Base-by-base conservation (phyloP, 2,888 invertebrate species). In the Cantharis lateralis region DNA sequence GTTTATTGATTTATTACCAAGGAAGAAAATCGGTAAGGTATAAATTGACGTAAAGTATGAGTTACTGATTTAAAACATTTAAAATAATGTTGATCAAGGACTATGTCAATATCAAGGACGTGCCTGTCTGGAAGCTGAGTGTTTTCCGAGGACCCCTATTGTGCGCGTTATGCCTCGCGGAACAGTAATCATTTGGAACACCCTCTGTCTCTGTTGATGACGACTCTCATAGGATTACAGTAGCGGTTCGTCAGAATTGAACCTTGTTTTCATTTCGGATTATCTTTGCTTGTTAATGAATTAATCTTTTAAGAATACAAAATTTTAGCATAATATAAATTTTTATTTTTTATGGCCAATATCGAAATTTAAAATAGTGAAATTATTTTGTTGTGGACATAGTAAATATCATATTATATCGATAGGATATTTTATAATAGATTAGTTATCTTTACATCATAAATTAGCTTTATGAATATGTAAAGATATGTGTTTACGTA, bases 21-120 rank as follows among this genome's bases (percentile, higher is more conserved):
- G 20, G 5, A 20, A 5, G 20, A 20, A 20, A 3, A 4, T 20
- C 5, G 5, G 20, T 5, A 20, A 20, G 3, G 20, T 20, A 20
- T 4, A 20, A 20, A 20, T 20, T 20, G n/a, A 48, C 5, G 48
- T 48, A 7, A n/a, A 48, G 5, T 48, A 1, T n/a, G n/a, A 48
- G 2, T 48, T 48, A n/a, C n/a, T n/a, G 48, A 48, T 48, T 48
- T 24, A 66, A 11, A 66, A 66, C 24, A 66, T 66, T 66, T 18
- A n/a, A 4, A 66, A 66, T 66, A 66, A 66, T 66, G 24, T 15
- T 15, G 18, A 20, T 66, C n/a, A 71, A 71, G 66, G 61, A 74
- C 74, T 77, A 77, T 79, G 72, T 77, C 79, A 75, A 75, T 79
- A 79, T 77, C 77, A 79, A 79, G 79, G 77, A 71, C 78, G 69